A percentile compares a stretch with the other conserved stretches of the same genome.
These are phyloP conservation scores for Elanus axillaris DNA, from an alignment of 2,113 vertebrate genomes.

Conservation along the genomic window DNA sequence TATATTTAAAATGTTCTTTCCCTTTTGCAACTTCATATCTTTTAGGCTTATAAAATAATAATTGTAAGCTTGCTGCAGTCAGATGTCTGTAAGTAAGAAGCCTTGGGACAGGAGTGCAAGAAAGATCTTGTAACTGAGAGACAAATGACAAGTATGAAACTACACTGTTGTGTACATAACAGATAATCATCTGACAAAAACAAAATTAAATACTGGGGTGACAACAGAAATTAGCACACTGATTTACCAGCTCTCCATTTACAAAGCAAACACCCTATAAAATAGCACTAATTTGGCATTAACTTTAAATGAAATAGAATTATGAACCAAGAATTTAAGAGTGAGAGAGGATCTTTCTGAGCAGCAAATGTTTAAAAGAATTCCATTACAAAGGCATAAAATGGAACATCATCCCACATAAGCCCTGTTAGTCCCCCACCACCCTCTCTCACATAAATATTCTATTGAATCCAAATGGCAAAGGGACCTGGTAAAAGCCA, in stretches of 20 bases:
- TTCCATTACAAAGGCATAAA: background rate
- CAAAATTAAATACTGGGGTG: background rate
- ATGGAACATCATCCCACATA: background rate
- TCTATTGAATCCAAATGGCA: background rate
- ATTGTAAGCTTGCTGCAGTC: background rate
- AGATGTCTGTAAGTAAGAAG: background rate
- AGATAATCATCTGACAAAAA: conserved; percentile 3
- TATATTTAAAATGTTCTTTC: background rate
- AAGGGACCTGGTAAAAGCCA: conserved; percentile 1
- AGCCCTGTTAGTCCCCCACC: background rate
- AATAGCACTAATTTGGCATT: conserved; percentile 6
- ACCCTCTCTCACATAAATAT: background rate
- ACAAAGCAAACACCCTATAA: conserved; percentile 25
- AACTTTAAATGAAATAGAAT: background rate
- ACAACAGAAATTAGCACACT: conserved; percentile 23
- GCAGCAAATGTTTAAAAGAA: background rate
- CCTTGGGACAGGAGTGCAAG: background rate
- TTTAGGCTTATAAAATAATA: background rate
- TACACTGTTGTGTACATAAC: background rate
- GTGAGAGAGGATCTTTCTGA: background rate
- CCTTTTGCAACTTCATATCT: background rate
- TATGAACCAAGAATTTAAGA: background rate
- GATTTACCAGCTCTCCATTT: conserved; percentile 26
- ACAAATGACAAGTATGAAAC: background rate
- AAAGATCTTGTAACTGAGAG: background rate